Base-by-base conservation (phyloP, 2,113 vertebrate species). In the Phrynosoma blainvillii region DNA sequence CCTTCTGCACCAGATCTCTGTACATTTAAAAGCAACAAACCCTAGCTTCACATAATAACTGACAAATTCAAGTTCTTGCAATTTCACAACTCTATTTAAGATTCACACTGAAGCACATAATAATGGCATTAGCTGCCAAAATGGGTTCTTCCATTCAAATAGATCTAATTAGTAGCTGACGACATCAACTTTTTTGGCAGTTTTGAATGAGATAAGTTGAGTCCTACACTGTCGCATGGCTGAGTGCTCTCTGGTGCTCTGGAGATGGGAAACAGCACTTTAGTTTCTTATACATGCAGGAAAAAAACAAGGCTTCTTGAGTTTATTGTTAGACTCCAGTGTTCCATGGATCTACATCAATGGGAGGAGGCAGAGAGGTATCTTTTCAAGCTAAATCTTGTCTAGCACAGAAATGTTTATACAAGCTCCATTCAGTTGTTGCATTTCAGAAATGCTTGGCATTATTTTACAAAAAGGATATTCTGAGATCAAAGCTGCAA, bases 91-190 rank as follows among this genome's bases (percentile, higher is more conserved):
- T 94, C 92, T 83, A 73, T 94, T 94, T 90, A 32, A 88, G 94
- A 93, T 89, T 94, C 95, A 94, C 93, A 80, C 5, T 84, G 94
- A 95, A 95, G 92, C 88, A 92, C 92, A 83, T 86, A 95, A 94
- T 91, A 96, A 95, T 91, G 85, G 93, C 91, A 95, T 94, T 93
- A 96, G 88, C 93, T 93, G 93, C 94, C 94, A 95, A 97, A 95
- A 95, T 76, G 68, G 42, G 93, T 90, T 95, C 94, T 92, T 92
- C 91, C 92, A 94, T 96, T 95, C 95, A 97, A 96, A 96, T 91
- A 92, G 93, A 94, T 90, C 95, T 96, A 94, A 97, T 96, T 97
- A 96, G 94, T 93, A 91, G 92, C 76, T 87, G 62, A 91, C 3
- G 20, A 92, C 89, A 91, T 93, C 82, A 89, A 90, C 80, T 84